Percentiles rank a stretch among this genome's conserved stretches.
Conservation (phyloP, 1,140 invertebrate genomes). For the Drosophila bifasciata region DNA sequence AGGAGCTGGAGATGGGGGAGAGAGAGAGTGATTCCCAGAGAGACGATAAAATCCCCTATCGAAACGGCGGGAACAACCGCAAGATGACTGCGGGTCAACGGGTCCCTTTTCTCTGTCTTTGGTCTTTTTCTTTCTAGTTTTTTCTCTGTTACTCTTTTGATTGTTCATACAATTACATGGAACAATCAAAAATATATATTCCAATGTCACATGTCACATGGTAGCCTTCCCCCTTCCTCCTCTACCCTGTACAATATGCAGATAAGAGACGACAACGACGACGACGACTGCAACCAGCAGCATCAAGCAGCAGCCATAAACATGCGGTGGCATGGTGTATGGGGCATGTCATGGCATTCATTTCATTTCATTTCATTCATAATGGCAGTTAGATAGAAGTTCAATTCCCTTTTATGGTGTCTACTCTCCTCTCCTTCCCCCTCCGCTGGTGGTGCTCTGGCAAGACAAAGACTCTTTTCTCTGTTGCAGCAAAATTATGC, state of each 20-base stretch:
- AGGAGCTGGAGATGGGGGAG: background rate
- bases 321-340: background rate
- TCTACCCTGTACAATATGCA: constrained; percentile 42
- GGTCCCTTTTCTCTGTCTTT: constrained; percentile 17
- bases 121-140: too few species aligned
- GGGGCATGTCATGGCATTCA: too few species aligned
- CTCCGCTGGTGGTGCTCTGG: constrained; percentile 3
- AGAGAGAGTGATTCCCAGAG: constrained; percentile 18
- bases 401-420: constrained; percentile 26
- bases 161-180: constrained; percentile 67
- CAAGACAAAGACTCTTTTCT: constrained; percentile 48
- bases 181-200: constrained; percentile 33
- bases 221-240: constrained; percentile 10
- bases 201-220: constrained; percentile 39
- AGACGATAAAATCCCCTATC: constrained; percentile 19
- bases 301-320: constrained; percentile 3
- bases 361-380: too few species aligned
- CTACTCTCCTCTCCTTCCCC: too few species aligned
- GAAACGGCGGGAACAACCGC: constrained; percentile 25
- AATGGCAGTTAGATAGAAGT: constrained; percentile 58
- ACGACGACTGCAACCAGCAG: too few species aligned
- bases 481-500: constrained; percentile 66
- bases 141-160: constrained; percentile 23
- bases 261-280: constrained; percentile 54
- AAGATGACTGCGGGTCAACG: constrained; percentile 68